Conservation (phyloP, 1,140 invertebrate species). For the Bombus cullumanus region DNA sequence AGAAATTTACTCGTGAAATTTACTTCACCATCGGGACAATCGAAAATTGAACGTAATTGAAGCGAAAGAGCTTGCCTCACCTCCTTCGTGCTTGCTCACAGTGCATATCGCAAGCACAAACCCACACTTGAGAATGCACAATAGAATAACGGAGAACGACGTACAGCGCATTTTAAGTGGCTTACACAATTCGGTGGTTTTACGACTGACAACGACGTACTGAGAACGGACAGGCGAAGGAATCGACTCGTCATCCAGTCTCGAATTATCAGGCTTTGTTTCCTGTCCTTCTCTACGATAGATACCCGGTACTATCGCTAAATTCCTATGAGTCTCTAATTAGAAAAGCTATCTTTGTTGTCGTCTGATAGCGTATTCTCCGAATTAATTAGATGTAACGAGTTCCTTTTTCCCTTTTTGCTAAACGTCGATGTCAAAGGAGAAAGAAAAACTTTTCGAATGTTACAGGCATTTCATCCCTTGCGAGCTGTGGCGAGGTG, state of each 20-base stretch:
- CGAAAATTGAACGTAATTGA: neutral
- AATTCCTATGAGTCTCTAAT: constrained; percentile 30
- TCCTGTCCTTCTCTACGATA: constrained; percentile 38
- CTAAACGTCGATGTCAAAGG: neutral
- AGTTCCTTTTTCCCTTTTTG: neutral
- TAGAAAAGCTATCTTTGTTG: neutral
- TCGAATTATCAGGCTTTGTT: constrained; percentile 49
- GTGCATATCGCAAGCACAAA: constrained; percentile 54
- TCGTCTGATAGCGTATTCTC: too few relatives aligned
- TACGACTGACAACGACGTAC: constrained; percentile 24
- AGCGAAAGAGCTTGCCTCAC: constrained; percentile 47
- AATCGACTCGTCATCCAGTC: neutral
- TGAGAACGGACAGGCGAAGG: neutral
- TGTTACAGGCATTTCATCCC: constrained; percentile 89
- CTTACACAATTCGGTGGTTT: neutral
- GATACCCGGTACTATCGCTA: constrained; percentile 29
- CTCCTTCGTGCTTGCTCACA: constrained; percentile 62
- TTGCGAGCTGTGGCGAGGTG: constrained; percentile 89
- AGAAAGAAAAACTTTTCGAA: neutral
- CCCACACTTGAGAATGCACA: constrained; percentile 44
- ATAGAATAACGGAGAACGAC: constrained; percentile 45
- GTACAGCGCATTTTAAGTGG: constrained; percentile 43
- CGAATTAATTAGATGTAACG: neutral
- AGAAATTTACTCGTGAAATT: too few relatives aligned
- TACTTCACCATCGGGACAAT: neutral